These are phyloP conservation scores for Hippocampus kuda DNA, from an alignment of 2,797 vertebrate genomes.

Conservation along the genomic window DNA sequence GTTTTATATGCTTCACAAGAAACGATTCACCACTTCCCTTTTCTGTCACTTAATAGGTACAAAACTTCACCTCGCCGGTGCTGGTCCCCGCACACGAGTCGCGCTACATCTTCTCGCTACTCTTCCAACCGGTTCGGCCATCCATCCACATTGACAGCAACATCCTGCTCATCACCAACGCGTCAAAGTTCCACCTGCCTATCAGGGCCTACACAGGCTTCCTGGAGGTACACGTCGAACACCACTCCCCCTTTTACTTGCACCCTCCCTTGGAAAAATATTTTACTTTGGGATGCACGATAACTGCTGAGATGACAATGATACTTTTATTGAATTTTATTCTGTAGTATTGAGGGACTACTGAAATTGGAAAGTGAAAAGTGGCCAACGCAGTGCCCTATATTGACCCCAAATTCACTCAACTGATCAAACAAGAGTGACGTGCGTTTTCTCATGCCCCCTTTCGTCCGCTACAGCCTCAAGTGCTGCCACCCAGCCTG, in stretches of 20 bases:
- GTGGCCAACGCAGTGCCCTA: not conserved
- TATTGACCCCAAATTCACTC: not conserved
- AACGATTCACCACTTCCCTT: not conserved
- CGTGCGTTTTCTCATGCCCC: conserved; percentile 8
- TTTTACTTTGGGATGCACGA: no score
- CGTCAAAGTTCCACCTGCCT: conserved; percentile 94
- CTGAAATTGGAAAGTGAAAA: not conserved
- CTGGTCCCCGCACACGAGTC: conserved; percentile 84
- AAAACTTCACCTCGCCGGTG: conserved; percentile 88
- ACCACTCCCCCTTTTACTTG: not conserved
- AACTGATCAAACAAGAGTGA: not conserved
- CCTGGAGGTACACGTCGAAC: conserved; percentile 74
- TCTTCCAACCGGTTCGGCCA: conserved; percentile 85
- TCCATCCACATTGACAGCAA: conserved; percentile 93
- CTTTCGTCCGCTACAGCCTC: conserved; percentile 64
- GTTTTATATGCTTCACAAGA: conserved; percentile 2
- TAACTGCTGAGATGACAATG: no score
- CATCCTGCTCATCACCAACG: conserved; percentile 94
- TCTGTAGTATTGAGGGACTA: not conserved
- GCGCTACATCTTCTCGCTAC: conserved; percentile 86
- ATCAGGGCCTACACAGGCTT: conserved; percentile 95
- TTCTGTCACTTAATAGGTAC: conserved; percentile 63
- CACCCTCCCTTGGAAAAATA: no score
- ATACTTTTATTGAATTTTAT: not conserved
- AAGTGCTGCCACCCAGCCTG: conserved; percentile 81